Percentiles rank a stretch among this genome's conserved stretches.
Conservation (phyloP, 2,113 vertebrate genomes). For the Otocyon megalotis region DNA sequence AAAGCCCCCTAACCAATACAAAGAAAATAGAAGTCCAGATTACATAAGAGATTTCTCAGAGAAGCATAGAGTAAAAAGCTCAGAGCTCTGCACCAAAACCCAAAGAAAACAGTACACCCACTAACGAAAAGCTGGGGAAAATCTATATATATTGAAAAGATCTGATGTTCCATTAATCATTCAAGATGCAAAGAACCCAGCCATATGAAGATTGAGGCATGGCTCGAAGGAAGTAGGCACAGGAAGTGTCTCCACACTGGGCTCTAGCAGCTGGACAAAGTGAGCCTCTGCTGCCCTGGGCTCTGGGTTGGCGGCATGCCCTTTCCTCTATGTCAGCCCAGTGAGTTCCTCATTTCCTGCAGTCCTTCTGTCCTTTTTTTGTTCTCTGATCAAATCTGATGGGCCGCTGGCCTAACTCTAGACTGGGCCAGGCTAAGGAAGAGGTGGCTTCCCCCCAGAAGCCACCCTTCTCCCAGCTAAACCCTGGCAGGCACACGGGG, state of each 20-base stretch:
- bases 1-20: neutral
- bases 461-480: neutral
- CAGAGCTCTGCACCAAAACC: neutral
- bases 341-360: accelerated
- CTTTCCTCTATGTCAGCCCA: neutral
- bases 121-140: neutral
- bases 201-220: neutral
- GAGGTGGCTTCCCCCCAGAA: neutral
- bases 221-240: neutral
- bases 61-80: neutral
- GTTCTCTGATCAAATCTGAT: neutral
- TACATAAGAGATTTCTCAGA: neutral
- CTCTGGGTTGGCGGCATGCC: neutral
- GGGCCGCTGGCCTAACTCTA: neutral
- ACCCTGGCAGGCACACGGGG: neutral
- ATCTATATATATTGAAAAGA: constrained; percentile 8
- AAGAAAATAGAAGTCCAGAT: constrained; percentile 55
- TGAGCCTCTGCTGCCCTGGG: neutral
- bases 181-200: neutral
- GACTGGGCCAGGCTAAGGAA: neutral
- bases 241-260: accelerated
- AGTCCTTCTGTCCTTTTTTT: neutral
- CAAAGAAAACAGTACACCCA: neutral
- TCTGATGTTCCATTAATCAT: neutral
- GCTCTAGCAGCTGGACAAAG: accelerated